A percentile compares a stretch with the other conserved stretches of the same genome.
These are phyloP conservation scores for Megalops atlanticus DNA, from an alignment of 2,113 vertebrate species.

Conservation along the genomic window DNA sequence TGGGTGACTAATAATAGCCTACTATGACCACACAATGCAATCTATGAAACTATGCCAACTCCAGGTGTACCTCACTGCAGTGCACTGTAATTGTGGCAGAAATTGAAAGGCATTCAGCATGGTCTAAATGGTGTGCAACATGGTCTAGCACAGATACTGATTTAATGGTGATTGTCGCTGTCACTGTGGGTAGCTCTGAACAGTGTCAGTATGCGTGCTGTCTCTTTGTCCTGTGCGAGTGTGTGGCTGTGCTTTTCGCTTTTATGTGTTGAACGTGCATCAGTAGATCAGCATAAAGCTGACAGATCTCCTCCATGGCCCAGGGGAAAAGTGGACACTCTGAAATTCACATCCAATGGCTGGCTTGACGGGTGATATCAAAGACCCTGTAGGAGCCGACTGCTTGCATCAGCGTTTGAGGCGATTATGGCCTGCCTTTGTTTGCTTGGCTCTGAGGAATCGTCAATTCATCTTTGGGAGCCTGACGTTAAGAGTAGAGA, in stretches of 20 bases:
- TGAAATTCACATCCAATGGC: background rate
- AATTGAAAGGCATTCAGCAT: background rate
- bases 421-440: background rate
- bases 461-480: background rate
- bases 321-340: background rate
- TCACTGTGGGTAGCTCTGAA: background rate
- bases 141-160: background rate
- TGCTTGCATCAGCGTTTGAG: background rate
- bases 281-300: background rate
- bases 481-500: too few species aligned
- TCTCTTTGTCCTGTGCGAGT: background rate
- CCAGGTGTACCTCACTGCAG: too few species aligned
- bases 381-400: background rate
- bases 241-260: background rate
- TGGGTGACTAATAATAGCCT: too few species aligned
- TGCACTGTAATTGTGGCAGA: background rate
- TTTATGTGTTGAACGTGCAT: background rate
- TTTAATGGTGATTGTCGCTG: background rate
- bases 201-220: background rate
- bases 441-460: slow-evolving; percentile 12
- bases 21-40: too few species aligned
- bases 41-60: too few species aligned
- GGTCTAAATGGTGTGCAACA: background rate
- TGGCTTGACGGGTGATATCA: slow-evolving; percentile 18
- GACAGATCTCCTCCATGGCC: background rate